Conservation (phyloP, 1,140 invertebrate species). For the Solenopsis fugax region DNA sequence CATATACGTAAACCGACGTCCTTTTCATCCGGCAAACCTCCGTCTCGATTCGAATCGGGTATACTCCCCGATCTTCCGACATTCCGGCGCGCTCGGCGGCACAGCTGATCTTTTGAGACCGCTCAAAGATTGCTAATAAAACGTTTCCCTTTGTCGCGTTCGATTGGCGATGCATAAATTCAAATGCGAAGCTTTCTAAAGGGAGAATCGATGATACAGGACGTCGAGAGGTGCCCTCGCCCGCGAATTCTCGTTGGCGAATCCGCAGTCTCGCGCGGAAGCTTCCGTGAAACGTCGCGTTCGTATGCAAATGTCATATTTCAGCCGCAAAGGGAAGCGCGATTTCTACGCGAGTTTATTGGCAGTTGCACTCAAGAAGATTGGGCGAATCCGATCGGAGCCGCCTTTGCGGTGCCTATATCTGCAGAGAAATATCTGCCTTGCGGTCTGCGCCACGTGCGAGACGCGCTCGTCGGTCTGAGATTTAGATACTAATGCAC, state of each 20-base stretch:
- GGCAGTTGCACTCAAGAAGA: conserved; percentile 52
- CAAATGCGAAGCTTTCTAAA: not conserved
- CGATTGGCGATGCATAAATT: not conserved
- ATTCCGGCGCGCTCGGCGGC: not conserved
- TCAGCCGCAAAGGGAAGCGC: not conserved
- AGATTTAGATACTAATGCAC: conserved; percentile 38
- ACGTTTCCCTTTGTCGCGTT: not conserved
- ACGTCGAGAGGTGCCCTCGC: not conserved
- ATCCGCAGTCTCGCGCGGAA: not conserved
- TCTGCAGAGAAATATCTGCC: conserved; percentile 10
- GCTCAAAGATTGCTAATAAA: not conserved
- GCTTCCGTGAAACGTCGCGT: conserved; percentile 1
- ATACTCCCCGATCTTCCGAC: not conserved
- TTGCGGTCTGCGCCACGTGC: conserved; percentile 1
- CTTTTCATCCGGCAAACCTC: conserved; percentile 28
- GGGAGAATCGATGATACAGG: not conserved
- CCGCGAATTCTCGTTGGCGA: not conserved
- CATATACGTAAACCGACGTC: conserved; percentile 23
- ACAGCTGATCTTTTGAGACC: not conserved
- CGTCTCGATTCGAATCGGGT: not conserved
- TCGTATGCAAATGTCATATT: conserved; percentile 56
- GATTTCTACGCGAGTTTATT: conserved; percentile 20
- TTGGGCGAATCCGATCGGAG: conserved; percentile 42
- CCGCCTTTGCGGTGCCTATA: not conserved
- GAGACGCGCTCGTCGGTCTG: not conserved